These are phyloP conservation scores for Microcebus griseorufus DNA, from an alignment of 2,113 vertebrate species.

Conservation along the genomic window DNA sequence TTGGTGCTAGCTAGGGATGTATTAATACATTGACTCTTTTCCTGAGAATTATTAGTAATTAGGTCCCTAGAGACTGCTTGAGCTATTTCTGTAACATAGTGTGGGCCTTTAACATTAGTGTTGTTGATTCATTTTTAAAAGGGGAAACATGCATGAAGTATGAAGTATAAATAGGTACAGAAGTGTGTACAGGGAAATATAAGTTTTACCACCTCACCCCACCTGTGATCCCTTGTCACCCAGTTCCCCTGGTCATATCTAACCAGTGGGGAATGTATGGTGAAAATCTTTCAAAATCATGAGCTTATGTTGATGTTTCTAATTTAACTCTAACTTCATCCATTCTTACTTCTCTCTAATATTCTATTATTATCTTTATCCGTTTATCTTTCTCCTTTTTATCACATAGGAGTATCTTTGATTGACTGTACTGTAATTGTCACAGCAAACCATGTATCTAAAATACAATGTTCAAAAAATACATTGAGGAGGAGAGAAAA, in stretches of 20 bases:
- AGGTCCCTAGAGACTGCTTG: background rate
- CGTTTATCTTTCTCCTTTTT: background rate
- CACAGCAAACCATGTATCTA: too few relatives aligned
- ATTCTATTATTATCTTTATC: background rate
- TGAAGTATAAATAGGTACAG: background rate
- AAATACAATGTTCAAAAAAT: too few relatives aligned
- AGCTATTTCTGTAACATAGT: background rate
- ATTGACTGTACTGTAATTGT: background rate
- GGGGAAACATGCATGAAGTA: background rate
- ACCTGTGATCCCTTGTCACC: background rate
- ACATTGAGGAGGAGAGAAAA: too few relatives aligned
- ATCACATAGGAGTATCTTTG: background rate
- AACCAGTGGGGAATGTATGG: background rate
- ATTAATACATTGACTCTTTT: background rate
- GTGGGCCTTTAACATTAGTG: background rate
- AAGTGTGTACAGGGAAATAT: background rate
- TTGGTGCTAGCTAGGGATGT: background rate
- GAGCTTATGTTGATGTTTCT: background rate
- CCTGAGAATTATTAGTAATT: background rate
- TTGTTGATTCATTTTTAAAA: background rate
- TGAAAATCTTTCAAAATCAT: background rate
- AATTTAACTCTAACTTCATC: background rate
- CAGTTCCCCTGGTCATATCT: background rate
- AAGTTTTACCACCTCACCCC: background rate
- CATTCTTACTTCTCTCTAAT: background rate